These are phyloP conservation scores for Hippocampus guttulatus DNA, from an alignment of 2,113 vertebrate genomes.

Conservation along the genomic window DNA sequence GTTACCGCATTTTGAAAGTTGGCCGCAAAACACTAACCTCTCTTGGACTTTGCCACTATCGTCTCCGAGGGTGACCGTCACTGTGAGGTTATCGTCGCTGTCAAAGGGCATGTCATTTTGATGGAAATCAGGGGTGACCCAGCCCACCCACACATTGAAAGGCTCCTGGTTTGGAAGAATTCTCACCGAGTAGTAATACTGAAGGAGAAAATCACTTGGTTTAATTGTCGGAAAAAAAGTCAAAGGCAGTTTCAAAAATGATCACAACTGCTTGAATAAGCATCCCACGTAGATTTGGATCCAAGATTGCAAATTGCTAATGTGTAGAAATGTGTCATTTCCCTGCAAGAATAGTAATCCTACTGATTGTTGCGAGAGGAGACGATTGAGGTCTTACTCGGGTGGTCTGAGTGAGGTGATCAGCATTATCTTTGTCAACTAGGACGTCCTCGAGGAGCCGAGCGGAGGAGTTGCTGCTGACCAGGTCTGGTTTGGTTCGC, in stretches of 20 bases:
- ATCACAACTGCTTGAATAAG: not conserved
- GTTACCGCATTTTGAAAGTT: not conserved
- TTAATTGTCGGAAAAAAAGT: not conserved
- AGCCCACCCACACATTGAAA: constrained; percentile 90
- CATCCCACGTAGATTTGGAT: not conserved
- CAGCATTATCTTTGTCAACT: constrained; percentile 82
- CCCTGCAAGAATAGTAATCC: not conserved
- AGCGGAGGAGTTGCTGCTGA: constrained; percentile 81
- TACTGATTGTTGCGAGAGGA: not conserved
- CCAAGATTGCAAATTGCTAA: not conserved
- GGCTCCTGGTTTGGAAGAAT: constrained; percentile 92
- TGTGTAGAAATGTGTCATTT: not conserved
- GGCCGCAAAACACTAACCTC: constrained; percentile 75
- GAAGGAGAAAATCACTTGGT: constrained; percentile 32
- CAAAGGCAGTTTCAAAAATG: not conserved
- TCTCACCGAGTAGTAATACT: constrained; percentile 93
- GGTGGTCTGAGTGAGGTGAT: constrained; percentile 82
- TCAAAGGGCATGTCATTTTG: constrained; percentile 80
- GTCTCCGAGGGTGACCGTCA: constrained; percentile 91
- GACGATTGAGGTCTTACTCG: constrained; percentile 68
- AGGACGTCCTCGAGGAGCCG: constrained; percentile 90
- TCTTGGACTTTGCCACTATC: constrained; percentile 93
- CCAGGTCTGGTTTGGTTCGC: constrained; percentile 84
- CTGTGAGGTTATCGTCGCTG: constrained; percentile 79
- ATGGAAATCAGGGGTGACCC: constrained; percentile 92